Conservation (phyloP, 2,113 vertebrate genomes). For the Oenanthe oenanthe region DNA sequence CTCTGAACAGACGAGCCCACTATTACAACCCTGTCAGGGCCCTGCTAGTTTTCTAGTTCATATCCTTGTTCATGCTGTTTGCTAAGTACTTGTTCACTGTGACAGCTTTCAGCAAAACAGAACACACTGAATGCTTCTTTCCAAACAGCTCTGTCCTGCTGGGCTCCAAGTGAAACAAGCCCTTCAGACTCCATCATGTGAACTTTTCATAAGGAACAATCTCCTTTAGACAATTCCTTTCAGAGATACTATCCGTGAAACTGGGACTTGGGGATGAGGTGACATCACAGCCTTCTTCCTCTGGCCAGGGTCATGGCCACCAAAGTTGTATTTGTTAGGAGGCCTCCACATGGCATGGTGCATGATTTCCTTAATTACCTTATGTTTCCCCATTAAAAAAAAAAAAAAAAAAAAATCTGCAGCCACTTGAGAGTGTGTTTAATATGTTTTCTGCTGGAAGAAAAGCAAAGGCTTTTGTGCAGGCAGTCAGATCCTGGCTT, state of each 20-base stretch:
- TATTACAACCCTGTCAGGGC: slow-evolving; percentile 90
- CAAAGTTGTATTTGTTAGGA: slow-evolving; percentile 86
- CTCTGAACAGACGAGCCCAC: slow-evolving; percentile 84
- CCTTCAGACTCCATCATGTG: slow-evolving; percentile 97
- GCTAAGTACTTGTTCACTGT: slow-evolving; percentile 97
- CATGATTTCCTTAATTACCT: slow-evolving; percentile 74
- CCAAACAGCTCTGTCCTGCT: slow-evolving; percentile 96
- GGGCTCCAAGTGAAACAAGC: slow-evolving; percentile 88
- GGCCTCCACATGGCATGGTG: slow-evolving; percentile 73
- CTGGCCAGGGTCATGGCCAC: slow-evolving; percentile 87
- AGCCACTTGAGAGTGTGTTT: background rate
- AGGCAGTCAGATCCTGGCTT: background rate
- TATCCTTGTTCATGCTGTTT: slow-evolving; percentile 99
- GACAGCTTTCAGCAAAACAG: slow-evolving; percentile 97
- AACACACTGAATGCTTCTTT: slow-evolving; percentile 93
- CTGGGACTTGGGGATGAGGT: slow-evolving; percentile 82
- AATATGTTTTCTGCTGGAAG: background rate
- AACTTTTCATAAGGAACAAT: slow-evolving; percentile 92
- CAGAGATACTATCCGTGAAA: slow-evolving; percentile 82
- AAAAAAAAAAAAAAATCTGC: background rate
- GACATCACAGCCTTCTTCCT: slow-evolving; percentile 88
- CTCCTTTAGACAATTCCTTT: slow-evolving; percentile 91
- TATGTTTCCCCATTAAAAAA: background rate
- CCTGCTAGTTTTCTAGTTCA: slow-evolving; percentile 96
- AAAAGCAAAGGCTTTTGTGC: background rate